phyloP scores from a whole-genome alignment of 1,140 invertebrate species.

The Drosophila mayri region DNA sequence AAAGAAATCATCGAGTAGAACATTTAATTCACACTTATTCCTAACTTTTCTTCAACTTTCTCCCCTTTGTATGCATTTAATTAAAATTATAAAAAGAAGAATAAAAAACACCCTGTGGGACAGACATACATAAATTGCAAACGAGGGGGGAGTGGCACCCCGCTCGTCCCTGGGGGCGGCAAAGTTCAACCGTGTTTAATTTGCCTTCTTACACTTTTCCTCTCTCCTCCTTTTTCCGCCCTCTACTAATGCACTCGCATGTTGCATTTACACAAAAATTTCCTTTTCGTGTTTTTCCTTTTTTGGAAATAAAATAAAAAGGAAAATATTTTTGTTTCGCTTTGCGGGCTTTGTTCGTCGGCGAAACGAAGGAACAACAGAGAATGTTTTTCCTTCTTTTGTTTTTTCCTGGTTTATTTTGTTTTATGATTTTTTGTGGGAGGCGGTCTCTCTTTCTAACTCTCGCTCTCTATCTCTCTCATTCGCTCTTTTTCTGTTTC shows the following conservation, averaged over 20 bases:
- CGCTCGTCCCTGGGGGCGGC: slow-evolving; percentile 7
- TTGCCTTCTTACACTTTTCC: slow-evolving; percentile 49
- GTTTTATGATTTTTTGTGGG: slow-evolving; percentile 36
- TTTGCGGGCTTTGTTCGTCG: slow-evolving; percentile 39
- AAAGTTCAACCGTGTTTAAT: slow-evolving; percentile 57
- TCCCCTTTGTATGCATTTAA: not conserved
- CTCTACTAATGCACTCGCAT: slow-evolving; percentile 33
- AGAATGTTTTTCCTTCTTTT: slow-evolving; percentile 35
- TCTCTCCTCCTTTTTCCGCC: not conserved
- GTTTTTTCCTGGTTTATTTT: slow-evolving; percentile 20
- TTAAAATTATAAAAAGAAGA: slow-evolving; percentile 2
- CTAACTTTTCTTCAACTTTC: not conserved
- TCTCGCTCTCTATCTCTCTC: slow-evolving; percentile 1
- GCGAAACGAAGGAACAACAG: slow-evolving; percentile 34
- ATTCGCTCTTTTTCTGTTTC: not conserved
- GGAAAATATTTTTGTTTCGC: slow-evolving; percentile 49
- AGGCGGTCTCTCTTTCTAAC: slow-evolving; percentile 14
- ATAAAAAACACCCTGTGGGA: slow-evolving; percentile 17
- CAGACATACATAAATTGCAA: slow-evolving; percentile 53
- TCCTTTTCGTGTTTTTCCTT: slow-evolving; percentile 32
- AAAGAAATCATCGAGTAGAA: not conserved
- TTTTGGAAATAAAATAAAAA: slow-evolving; percentile 13
- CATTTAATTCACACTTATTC: not conserved
- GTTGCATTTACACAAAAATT: slow-evolving; percentile 60
- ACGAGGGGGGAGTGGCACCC: not conserved